Base-by-base conservation (phyloP, 2,113 vertebrate genomes). In the Lophura nycthemera region DNA sequence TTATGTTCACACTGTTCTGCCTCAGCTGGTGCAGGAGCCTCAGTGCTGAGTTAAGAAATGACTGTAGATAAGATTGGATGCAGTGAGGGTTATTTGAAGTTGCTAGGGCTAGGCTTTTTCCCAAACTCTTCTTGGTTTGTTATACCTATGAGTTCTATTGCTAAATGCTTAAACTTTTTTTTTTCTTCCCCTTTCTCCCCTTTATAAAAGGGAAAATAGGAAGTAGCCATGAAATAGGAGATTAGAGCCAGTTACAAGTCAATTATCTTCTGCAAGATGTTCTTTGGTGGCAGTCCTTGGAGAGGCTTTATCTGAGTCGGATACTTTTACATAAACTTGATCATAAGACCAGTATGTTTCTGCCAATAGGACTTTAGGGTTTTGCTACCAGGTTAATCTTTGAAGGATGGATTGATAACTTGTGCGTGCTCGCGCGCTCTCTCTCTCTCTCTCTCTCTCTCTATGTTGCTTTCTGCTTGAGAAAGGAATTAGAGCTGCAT, bases 401-500 rank as follows among this genome's bases (percentile, higher is more conserved):
- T 24, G n/a, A 61, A 75, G 67, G 30, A 52, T 15, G 36, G 65
- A 54, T 81, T 81, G 70, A 36, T 45, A 76, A 43, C 48, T 69
- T 69, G 50, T 11, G 22, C 10, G 45, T 7, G 6, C 21, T 22
- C 21, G 11, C n/a, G n/a, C 47, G 22, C 5, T 22, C 20, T 48
- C 10, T 22, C 5, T 47, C 6, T 2, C 21, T 22, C 21, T 22
- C 3, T 22, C 20, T 48, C 10, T 22, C 5, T 47, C 6, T 2
- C 36, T 2, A 8, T 67, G 7, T 75, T 64, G 17, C 52, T 72
- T 87, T 89, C 30, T 89, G 48, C 66, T 88, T 73, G 45, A 92
- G 70, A 75, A 73, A 86, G 72, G 80, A 79, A 83, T 94, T 52
- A 88, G 81, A 91, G 66, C 78, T 88, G 59, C 92, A 91, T 91